Evolutionary conservation across 2,888 invertebrate genomes (phyloP), one percentile per base, ranked within the genome.

Genomic region (Caenorhabditis panamensis): DNA sequence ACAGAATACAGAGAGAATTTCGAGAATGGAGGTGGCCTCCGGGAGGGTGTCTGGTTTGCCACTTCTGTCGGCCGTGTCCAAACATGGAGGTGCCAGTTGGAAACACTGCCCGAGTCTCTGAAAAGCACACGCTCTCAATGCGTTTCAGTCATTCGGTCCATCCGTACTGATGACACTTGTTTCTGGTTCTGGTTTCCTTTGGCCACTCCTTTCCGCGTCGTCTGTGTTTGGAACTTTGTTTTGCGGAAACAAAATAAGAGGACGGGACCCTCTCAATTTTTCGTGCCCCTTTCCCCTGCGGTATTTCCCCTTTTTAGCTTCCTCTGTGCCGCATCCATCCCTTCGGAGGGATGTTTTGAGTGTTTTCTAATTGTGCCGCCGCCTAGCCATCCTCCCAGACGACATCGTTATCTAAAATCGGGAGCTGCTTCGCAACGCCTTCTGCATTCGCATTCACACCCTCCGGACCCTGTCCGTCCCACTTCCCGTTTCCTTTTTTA

Each of bases 331-430:
- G 22, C 49, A 63, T 51, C 63, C 49, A 63, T 51, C 63, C 63
- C 63, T 37, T 24, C 53, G 54, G 41, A 41, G 41, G 66, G 66
- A 66, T 66, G 51, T 66, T 66, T 66, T 66, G 66, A 66, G 66
- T 66, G 66, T 66, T 51, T 66, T 66, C 66, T 66, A 66, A 66
- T 66, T 63, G 63, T 66, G 66, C 54, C 24, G 37, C 24, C 49
- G 49, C 18, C 20, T 11, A 20, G 28, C 16, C 36, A 11, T 51
- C 26, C 28, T 49, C 41, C 49, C 53, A 22, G 41, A 59, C 59
- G 41, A 59, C 54, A 41, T 66, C 54, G 53, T 66, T 66, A 54
- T 53, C 53, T 54, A 37, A 24, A 66, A 64, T 37, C 66, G 54
- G 24, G 37, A 41, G 31, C 26, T 56, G 6, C 56, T 18, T 31